A percentile compares a stretch with the other conserved stretches of the same genome.
These are phyloP conservation scores for Drosophila yakuba DNA, from an alignment of 1,140 invertebrate genomes.

Conservation along the genomic window DNA sequence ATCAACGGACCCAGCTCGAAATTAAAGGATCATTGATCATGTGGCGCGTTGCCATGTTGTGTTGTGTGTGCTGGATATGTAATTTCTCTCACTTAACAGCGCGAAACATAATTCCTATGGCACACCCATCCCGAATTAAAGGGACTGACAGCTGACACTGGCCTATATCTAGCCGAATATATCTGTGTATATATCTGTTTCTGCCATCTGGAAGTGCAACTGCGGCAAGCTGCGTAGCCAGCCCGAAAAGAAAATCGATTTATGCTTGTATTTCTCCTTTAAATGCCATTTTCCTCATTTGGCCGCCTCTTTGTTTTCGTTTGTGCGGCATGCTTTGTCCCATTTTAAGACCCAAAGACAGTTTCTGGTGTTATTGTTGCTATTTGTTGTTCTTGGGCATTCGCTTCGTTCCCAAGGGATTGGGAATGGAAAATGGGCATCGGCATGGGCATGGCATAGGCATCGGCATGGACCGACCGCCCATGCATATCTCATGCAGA, in stretches of 20 bases:
- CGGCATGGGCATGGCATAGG: constrained; percentile 40
- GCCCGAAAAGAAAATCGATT: constrained; percentile 65
- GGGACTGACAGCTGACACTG: constrained; percentile 68
- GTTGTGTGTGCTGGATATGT: constrained; percentile 25
- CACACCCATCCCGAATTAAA: constrained; percentile 27
- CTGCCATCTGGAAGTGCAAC: constrained; percentile 44
- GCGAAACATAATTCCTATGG: constrained; percentile 35
- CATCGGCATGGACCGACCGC: constrained; percentile 48
- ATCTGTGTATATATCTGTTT: constrained; percentile 17
- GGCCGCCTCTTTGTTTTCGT: constrained; percentile 69
- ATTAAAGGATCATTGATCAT: constrained; percentile 39
- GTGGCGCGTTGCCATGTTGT: constrained; percentile 20
- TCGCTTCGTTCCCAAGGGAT: constrained; percentile 70
- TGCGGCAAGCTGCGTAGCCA: constrained; percentile 32
- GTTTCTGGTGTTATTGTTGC: constrained; percentile 24
- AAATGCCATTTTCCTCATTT: constrained; percentile 76
- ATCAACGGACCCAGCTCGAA: constrained; percentile 18
- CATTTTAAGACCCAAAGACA: constrained; percentile 72
- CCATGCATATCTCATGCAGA: constrained; percentile 68
- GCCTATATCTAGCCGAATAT: constrained; percentile 27
- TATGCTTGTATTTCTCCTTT: constrained; percentile 46
- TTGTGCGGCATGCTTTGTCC: constrained; percentile 77
- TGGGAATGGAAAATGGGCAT: constrained; percentile 34
- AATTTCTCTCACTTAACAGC: constrained; percentile 44
- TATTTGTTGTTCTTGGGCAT: constrained; percentile 37